Conservation (phyloP, 1,140 invertebrate species). For the Ostrea denselamellosa region DNA sequence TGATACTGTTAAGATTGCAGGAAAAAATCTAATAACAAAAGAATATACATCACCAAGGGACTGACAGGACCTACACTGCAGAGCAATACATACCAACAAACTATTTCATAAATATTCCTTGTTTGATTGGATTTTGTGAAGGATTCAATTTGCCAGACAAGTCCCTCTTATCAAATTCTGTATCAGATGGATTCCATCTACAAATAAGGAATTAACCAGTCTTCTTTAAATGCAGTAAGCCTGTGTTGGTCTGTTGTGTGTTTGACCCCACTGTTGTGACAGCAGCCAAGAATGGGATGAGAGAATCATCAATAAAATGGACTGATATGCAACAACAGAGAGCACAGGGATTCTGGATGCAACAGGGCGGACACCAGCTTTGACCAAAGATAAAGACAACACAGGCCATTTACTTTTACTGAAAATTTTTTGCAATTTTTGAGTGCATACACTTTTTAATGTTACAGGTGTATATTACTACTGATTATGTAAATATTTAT, state of each 20-base stretch:
- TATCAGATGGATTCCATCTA: conserved; percentile 37
- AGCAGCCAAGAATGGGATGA: too few relatives aligned
- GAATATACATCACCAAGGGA: background rate
- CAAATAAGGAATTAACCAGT: conserved; percentile 32
- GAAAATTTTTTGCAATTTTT: too few relatives aligned
- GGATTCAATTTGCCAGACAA: conserved; percentile 34
- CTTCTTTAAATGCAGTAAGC: conserved; percentile 7
- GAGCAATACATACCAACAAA: conserved; percentile 14
- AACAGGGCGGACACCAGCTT: background rate
- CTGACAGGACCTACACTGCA: conserved; percentile 21
- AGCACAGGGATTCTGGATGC: background rate
- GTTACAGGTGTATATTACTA: too few relatives aligned
- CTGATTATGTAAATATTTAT: too few relatives aligned
- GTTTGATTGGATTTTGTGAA: conserved; percentile 33
- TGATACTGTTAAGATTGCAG: conserved; percentile 22
- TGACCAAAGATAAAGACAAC: background rate
- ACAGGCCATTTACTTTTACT: background rate
- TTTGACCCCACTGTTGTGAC: background rate
- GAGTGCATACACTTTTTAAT: too few relatives aligned
- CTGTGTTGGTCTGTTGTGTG: background rate
- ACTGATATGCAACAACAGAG: background rate
- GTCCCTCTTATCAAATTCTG: conserved; percentile 12
- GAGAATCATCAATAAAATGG: conserved; percentile 32
- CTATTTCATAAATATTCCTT: conserved; percentile 31
- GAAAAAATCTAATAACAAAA: conserved; percentile 39